Percentiles rank a stretch among this genome's conserved stretches.
Evolutionary conservation across 2,113 vertebrate species (phyloP).

Genomic region (Alaudala cheleensis): DNA sequence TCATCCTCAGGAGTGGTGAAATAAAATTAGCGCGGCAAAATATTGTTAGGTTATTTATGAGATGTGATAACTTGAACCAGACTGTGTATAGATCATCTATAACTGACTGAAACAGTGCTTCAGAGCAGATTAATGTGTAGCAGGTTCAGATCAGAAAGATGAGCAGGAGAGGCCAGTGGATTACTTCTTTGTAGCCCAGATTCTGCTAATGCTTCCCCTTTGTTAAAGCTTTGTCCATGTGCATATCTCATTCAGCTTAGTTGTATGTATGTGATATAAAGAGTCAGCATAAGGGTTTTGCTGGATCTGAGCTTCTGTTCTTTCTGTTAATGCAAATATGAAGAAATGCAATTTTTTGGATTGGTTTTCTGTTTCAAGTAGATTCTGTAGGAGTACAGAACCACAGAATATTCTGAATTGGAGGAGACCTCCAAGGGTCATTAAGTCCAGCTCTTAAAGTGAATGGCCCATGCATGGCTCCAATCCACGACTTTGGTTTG

Average conservation of each 20-base stretch:
- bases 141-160: background rate
- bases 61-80: slow-evolving; percentile 22
- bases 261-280: background rate
- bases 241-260: background rate
- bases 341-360: background rate
- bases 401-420: background rate
- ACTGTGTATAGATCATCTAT: background rate
- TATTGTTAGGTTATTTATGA: slow-evolving; percentile 32
- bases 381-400: background rate
- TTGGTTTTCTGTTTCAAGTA: background rate
- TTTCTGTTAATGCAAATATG: background rate
- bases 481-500: background rate
- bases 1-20: slow-evolving; percentile 18
- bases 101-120: background rate
- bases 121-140: background rate
- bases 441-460: background rate
- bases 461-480: background rate
- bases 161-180: background rate
- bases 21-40: slow-evolving; percentile 30
- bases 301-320: background rate
- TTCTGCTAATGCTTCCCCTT: background rate
- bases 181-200: background rate
- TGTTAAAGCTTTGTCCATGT: background rate
- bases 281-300: background rate
- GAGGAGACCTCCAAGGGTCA: background rate